Evolutionary conservation across 2,113 vertebrate species (phyloP).

Genomic region (Ursus arctos): DNA sequence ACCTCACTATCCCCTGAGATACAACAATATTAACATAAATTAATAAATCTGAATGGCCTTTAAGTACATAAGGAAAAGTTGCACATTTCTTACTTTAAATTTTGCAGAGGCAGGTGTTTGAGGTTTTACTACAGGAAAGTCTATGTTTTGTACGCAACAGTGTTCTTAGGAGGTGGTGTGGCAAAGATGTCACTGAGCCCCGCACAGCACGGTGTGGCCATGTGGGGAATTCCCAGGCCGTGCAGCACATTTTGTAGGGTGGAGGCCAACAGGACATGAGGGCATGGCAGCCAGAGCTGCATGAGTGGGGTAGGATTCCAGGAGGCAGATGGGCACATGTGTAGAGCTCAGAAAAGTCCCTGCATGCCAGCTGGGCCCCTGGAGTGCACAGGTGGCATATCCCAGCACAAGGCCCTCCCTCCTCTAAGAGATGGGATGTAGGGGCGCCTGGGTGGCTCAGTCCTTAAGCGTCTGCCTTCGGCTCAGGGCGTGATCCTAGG

Average conservation of each 20-base stretch:
- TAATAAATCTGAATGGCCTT: neutral
- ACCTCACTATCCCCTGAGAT: neutral
- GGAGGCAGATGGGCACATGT: neutral
- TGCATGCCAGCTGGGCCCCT: neutral
- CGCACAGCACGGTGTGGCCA: neutral
- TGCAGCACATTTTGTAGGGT: neutral
- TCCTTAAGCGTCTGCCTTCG: too few relatives aligned
- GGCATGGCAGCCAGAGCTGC: neutral
- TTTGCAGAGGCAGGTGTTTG: conserved; percentile 88
- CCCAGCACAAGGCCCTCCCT: neutral
- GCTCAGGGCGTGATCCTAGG: too few relatives aligned
- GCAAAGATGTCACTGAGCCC: conserved; percentile 90
- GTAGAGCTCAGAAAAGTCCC: neutral
- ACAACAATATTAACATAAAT: neutral
- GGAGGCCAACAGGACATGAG: neutral
- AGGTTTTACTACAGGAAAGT: conserved; percentile 87
- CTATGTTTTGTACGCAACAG: conserved; percentile 85
- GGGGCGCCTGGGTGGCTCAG: too few relatives aligned
- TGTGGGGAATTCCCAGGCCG: neutral
- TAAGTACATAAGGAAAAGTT: neutral
- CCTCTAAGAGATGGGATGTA: conserved; percentile 85
- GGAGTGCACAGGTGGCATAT: neutral
- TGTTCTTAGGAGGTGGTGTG: conserved; percentile 86
- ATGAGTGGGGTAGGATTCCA: neutral
- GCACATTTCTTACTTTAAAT: conserved; percentile 59